Evolutionary conservation across 2,113 vertebrate genomes (phyloP).

Genomic region (Chiloscyllium plagiosum): DNA sequence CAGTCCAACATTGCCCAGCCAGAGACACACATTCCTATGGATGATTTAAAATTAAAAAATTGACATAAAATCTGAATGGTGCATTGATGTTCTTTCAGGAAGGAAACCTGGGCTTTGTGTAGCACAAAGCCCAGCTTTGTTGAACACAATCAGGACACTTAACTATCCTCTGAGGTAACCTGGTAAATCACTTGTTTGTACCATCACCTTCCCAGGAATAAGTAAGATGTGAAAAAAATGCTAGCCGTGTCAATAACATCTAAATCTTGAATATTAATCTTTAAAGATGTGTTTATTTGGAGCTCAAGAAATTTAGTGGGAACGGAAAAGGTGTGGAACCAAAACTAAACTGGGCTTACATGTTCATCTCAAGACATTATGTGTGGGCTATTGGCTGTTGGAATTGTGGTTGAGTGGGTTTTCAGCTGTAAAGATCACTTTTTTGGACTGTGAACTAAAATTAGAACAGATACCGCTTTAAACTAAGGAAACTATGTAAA

Average conservation of each 20-base stretch:
- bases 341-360: neutral
- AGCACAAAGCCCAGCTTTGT: neutral
- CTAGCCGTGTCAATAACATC: neutral
- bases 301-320: neutral
- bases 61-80: neutral
- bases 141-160: neutral
- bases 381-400: neutral
- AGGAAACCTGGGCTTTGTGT: neutral
- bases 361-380: neutral
- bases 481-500: too few relatives aligned
- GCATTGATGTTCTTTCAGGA: neutral
- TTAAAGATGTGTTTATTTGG: neutral
- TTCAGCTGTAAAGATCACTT: neutral
- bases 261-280: too few relatives aligned
- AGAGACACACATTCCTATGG: too few relatives aligned
- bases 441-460: too few relatives aligned
- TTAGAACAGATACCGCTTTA: too few relatives aligned
- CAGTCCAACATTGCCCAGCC: too few relatives aligned
- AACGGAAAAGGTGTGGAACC: neutral
- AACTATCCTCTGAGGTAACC: neutral
- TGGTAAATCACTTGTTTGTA: neutral
- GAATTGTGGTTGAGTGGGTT: neutral
- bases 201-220: neutral
- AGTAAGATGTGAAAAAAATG: neutral
- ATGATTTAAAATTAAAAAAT: too few relatives aligned